phyloP scores from a whole-genome alignment of 2,888 invertebrate genomes.

The Cantharis flavilabris region DNA sequence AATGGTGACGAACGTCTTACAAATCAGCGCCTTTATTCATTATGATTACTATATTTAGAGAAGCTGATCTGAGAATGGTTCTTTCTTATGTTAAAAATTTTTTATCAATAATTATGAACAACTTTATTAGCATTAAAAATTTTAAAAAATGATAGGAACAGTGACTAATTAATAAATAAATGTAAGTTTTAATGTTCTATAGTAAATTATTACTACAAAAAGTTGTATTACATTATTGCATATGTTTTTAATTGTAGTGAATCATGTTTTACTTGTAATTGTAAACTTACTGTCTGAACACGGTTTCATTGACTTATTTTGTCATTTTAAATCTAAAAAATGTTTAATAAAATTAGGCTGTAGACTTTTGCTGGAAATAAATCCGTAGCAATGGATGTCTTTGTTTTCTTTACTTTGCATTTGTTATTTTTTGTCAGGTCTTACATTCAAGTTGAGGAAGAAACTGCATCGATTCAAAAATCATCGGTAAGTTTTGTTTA shows the following conservation, averaged over 20 bases:
- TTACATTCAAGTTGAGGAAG: not conserved
- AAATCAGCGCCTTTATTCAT: not conserved
- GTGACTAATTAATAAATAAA: conserved; percentile 20
- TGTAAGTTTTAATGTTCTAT: conserved; percentile 28
- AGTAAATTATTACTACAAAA: conserved; percentile 31
- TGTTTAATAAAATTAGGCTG: not conserved
- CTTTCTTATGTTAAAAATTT: not conserved
- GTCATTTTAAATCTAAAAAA: not conserved
- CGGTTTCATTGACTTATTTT: not conserved
- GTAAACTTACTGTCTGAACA: not conserved
- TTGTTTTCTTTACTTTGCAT: not conserved
- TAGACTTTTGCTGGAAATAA: not conserved
- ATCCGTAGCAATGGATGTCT: not conserved
- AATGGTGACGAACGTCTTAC: not conserved
- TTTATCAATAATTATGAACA: not conserved
- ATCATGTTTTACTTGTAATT: not conserved
- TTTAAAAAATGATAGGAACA: conserved; percentile 9
- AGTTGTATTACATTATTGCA: conserved; percentile 21
- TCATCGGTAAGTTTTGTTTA: not conserved
- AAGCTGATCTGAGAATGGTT: not conserved
- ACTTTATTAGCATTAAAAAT: not conserved
- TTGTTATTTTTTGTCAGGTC: not conserved
- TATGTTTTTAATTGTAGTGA: not conserved
- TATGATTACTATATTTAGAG: not conserved
- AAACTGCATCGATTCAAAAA: not conserved